Percentiles rank a stretch among this genome's conserved stretches.
Conservation (phyloP, 2,113 vertebrate genomes). For the Thamnophis sirtalis region DNA sequence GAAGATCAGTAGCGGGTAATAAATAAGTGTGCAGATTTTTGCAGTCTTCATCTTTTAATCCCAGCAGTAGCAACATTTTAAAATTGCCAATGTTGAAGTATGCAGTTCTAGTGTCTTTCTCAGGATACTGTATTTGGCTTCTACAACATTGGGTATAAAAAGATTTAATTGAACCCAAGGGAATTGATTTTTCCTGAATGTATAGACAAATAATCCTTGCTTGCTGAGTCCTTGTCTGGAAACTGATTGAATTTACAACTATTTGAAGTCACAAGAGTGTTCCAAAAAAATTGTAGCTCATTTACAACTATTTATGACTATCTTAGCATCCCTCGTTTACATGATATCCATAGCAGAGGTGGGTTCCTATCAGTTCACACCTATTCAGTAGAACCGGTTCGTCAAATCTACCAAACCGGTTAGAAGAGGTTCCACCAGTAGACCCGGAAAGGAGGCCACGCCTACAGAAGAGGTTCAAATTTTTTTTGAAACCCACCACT, state of each 20-base stretch:
- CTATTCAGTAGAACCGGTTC: no score
- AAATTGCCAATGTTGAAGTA: background rate
- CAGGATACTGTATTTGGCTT: background rate
- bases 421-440: no score
- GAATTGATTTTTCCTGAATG: background rate
- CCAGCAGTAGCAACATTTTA: background rate
- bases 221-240: background rate
- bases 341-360: no score
- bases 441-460: no score
- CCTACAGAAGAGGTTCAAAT: no score
- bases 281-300: background rate
- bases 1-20: background rate
- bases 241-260: background rate
- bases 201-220: background rate
- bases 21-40: background rate
- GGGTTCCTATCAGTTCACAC: no score
- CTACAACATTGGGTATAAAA: background rate
- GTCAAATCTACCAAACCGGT: no score
- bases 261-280: no score
- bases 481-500: no score
- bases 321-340: background rate
- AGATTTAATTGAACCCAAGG: background rate
- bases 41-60: background rate
- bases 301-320: background rate
- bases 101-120: background rate